Conservation (phyloP, 2,113 vertebrate genomes). For the Ciconia boyciana region DNA sequence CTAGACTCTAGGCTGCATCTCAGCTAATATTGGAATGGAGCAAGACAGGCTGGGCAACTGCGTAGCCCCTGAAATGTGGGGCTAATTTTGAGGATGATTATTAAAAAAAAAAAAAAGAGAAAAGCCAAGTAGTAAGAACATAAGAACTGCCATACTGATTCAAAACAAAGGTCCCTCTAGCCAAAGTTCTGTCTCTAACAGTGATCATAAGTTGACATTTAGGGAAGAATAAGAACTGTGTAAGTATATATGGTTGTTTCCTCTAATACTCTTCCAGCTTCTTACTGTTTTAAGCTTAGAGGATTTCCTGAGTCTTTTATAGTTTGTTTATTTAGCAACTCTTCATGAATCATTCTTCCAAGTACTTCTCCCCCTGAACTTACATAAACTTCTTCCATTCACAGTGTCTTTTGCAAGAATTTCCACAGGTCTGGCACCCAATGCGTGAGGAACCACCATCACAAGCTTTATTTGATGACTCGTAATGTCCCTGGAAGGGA, state of each 20-base stretch:
- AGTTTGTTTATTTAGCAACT: background rate
- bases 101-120: background rate
- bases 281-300: background rate
- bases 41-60: background rate
- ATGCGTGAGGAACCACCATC: background rate
- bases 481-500: background rate
- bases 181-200: background rate
- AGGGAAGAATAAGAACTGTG: background rate
- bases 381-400: background rate
- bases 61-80: background rate
- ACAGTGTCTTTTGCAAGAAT: background rate
- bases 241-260: background rate
- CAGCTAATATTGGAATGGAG: background rate
- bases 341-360: background rate
- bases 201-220: background rate
- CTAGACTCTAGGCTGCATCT: background rate
- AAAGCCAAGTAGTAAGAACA: background rate
- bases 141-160: background rate
- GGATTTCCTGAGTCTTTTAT: background rate
- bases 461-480: background rate
- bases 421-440: background rate
- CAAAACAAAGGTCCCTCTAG: background rate
- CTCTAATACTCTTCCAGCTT: background rate
- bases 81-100: background rate
- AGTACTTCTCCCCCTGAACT: background rate